A percentile compares a stretch with the other conserved stretches of the same genome.
Conservation (phyloP, 2,888 invertebrate species). For the Maniola hyperantus region DNA sequence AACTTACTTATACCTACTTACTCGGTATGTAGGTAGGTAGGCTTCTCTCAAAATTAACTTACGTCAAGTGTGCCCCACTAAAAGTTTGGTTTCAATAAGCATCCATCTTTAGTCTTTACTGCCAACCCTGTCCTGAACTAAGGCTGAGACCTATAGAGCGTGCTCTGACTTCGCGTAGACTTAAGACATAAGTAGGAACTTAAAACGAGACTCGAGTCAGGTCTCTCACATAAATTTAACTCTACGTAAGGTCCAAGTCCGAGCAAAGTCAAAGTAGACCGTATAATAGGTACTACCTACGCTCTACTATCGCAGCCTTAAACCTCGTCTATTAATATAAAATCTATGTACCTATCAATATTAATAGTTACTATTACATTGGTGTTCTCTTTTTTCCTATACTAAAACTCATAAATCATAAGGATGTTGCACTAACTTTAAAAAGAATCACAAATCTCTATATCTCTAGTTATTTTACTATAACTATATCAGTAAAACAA, state of each 20-base stretch:
- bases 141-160: background rate
- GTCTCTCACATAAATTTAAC: no score
- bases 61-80: background rate
- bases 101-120: constrained; percentile 31
- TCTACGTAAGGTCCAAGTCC: no score
- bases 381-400: constrained; percentile 78
- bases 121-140: constrained; percentile 47
- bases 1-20: background rate
- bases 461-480: constrained; percentile 66
- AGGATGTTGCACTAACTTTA: constrained; percentile 77
- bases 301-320: no score
- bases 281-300: no score
- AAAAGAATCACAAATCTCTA: constrained; percentile 78
- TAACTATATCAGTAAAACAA: constrained; percentile 55
- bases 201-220: no score
- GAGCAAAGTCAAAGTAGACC: no score
- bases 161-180: no score
- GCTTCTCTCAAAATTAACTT: background rate
- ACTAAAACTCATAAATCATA: constrained; percentile 70
- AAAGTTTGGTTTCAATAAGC: constrained; percentile 14
- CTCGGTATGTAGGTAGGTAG: background rate
- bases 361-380: constrained; percentile 65
- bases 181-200: no score
- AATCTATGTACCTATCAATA: constrained; percentile 43
- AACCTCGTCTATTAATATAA: constrained; percentile 47